Evolutionary conservation across 2,113 vertebrate genomes (phyloP).

Genomic region (Paradoxurus hermaphroditus): DNA sequence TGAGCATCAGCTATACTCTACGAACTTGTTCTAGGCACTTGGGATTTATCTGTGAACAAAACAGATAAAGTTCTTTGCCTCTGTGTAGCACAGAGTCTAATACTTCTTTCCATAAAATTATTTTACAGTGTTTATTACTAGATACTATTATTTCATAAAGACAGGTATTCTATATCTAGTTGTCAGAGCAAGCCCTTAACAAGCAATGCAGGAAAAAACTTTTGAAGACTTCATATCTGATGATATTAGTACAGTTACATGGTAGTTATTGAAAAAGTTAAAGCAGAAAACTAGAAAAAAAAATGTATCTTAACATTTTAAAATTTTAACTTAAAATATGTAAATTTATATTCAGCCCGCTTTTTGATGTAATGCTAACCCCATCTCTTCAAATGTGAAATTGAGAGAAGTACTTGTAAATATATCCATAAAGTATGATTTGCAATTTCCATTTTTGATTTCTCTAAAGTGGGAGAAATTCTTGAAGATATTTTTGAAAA

Average conservation of each 20-base stretch:
- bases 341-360: background rate
- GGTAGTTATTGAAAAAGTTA: conserved; percentile 23
- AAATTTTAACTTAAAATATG: conserved; percentile 5
- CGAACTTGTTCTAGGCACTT: background rate
- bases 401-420: conserved; percentile 9
- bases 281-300: background rate
- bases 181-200: background rate
- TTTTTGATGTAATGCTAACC: background rate
- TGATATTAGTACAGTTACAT: background rate
- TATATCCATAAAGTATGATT: background rate
- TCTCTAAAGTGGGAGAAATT: conserved; percentile 26
- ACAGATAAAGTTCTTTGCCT: background rate
- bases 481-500: conserved; percentile 36
- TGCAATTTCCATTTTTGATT: conserved; percentile 24
- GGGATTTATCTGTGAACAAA: background rate
- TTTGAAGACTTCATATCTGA: background rate
- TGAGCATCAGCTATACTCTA: background rate
- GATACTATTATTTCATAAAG: background rate
- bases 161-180: background rate
- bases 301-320: background rate
- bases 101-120: background rate
- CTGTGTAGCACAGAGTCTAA: background rate
- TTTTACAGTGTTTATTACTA: background rate
- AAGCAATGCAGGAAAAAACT: background rate
- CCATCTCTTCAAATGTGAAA: background rate